A percentile compares a stretch with the other conserved stretches of the same genome.
phyloP scores from a whole-genome alignment of 2,113 vertebrate genomes.

The Pterocles burchelli region DNA sequence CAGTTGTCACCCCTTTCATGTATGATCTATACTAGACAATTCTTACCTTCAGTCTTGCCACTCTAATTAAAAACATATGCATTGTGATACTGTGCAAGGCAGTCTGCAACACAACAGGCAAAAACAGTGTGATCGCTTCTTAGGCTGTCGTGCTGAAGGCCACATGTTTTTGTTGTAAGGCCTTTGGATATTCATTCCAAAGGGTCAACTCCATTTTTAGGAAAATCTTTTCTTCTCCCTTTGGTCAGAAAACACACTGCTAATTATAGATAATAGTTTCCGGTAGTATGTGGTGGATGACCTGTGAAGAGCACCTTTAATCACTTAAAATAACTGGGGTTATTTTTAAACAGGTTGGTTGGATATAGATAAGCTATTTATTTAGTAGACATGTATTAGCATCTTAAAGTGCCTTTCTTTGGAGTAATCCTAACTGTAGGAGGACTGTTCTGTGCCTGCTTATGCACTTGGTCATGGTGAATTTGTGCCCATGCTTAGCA shows the following conservation, averaged over 20 bases:
- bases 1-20: rapidly evolving
- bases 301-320: neutral
- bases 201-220: neutral
- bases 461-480: neutral
- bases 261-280: conserved; percentile 62
- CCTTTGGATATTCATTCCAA: neutral
- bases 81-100: neutral
- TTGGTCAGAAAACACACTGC: neutral
- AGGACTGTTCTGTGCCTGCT: neutral
- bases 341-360: conserved; percentile 64
- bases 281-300: neutral
- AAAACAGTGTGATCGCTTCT: rapidly evolving
- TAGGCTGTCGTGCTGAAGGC: neutral
- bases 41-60: neutral
- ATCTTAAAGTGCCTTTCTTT: neutral
- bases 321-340: conserved; percentile 14
- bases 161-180: neutral
- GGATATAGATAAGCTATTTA: neutral
- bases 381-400: neutral
- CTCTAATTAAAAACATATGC: neutral
- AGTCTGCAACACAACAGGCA: neutral
- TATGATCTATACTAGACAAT: neutral
- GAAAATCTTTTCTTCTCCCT: neutral
- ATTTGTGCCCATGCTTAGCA: neutral
- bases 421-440: neutral